Conservation (phyloP, 2,113 vertebrate species). For the Etheostoma cragini region DNA sequence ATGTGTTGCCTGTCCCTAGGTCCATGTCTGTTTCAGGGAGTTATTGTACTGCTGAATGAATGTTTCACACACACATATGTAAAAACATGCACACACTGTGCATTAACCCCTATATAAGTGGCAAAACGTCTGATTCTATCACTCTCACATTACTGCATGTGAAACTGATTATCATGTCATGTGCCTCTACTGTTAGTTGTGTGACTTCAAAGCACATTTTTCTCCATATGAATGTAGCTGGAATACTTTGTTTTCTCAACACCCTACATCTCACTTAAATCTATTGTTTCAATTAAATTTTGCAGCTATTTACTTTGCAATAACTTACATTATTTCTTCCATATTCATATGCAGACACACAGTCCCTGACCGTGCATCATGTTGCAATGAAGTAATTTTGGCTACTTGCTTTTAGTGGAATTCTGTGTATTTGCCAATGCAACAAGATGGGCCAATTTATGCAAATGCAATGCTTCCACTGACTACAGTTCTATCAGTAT, state of each 20-base stretch:
- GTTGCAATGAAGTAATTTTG: slow-evolving; percentile 29
- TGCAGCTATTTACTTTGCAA: neutral
- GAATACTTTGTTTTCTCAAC: neutral
- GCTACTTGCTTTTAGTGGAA: slow-evolving; percentile 32
- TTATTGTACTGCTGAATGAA: slow-evolving; percentile 10
- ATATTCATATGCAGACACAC: neutral
- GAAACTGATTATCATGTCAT: slow-evolving; percentile 42
- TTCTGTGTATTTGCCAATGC: slow-evolving; percentile 2
- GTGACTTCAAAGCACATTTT: slow-evolving; percentile 33
- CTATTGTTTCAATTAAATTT: neutral
- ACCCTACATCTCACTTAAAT: neutral
- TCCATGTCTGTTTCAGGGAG: neutral
- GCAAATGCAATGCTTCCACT: slow-evolving; percentile 23
- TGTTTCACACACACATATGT: neutral
- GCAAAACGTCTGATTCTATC: slow-evolving; percentile 34
- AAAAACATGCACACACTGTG: neutral
- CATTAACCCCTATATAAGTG: slow-evolving; percentile 5
- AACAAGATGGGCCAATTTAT: slow-evolving; percentile 3
- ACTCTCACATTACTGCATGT: slow-evolving; percentile 29
- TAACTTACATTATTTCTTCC: neutral
- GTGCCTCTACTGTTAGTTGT: slow-evolving; percentile 46
- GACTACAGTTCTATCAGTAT: slow-evolving; percentile 19
- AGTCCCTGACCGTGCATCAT: slow-evolving; percentile 1
- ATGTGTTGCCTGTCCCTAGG: slow-evolving; percentile 2
- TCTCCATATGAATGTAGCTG: neutral